Evolutionary conservation across 2,888 invertebrate species (phyloP), one percentile per base, ranked within the genome.

Genomic region (Dryobota labecula): DNA sequence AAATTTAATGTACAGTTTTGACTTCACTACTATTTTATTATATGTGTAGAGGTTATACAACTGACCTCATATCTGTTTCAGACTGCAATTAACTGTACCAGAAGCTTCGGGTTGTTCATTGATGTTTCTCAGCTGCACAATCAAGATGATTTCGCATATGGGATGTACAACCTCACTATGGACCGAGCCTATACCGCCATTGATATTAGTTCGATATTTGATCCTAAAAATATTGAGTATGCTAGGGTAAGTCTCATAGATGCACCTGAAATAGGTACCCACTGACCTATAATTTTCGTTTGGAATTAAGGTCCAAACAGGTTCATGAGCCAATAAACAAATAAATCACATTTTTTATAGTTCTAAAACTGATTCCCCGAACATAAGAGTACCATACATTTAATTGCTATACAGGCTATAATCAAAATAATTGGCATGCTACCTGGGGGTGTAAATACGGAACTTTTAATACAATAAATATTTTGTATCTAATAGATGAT

Each of bases 151-250:
- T 91, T 81, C 45, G 13, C 54, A 0, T 86, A 84, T n/a, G 90
- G 91, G 33, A 84, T 92, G 89, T 70, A 53, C 49, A 36, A 77
- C 24, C 73, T 92, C 47, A 78, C 76, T 13, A 63, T 51, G 3
- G 78, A 76, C 3, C 82, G 86, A 33, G 67, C 79, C 0, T 91
- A 90, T 53, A 13, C 27, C 0, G 24, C 85, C 2, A 61, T 87
- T 8, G 90, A 93, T 45, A 83, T 92, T 24, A 73, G 84, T 2
- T 78, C 86, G 0, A 82, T 92, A 54, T 90, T 91, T 43, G 70
- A 75, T 6, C 18, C 78, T n/a, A 51, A 80, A 51, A 80, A 86
- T 61, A 62, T 27, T 3, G 30, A 71, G 8, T 85, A 86, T 2
- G 65, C 86, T 8, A 84, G 83, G 71, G 92, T 92, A 83, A 84